These are phyloP conservation scores for Pristiophorus japonicus DNA, from an alignment of 2,113 vertebrate species.

Conservation along the genomic window DNA sequence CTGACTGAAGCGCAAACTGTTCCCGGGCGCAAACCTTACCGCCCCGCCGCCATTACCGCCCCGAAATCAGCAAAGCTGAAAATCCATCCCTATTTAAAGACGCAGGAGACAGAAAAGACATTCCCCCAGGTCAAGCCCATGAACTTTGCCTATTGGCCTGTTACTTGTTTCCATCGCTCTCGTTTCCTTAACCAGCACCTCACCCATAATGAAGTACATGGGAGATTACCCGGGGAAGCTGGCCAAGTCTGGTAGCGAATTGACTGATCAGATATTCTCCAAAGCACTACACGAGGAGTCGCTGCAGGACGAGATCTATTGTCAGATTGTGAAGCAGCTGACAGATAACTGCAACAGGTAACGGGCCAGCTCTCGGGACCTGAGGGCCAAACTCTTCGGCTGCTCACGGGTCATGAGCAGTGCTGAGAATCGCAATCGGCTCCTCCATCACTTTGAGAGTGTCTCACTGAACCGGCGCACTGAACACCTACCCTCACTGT, in stretches of 20 bases:
- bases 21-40: too few species aligned
- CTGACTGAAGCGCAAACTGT: too few species aligned
- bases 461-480: neutral
- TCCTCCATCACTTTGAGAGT: neutral
- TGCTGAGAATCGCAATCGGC: neutral
- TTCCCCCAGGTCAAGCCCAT: neutral
- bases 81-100: too few species aligned
- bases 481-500: neutral
- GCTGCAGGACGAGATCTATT: conserved; percentile 84
- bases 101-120: too few species aligned
- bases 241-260: conserved; percentile 60
- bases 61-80: too few species aligned
- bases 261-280: conserved; percentile 86
- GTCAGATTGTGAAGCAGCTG: conserved; percentile 95
- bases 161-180: conserved; percentile 36
- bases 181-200: conserved; percentile 54
- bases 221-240: conserved; percentile 91
- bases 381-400: neutral
- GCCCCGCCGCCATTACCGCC: too few species aligned
- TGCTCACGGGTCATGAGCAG: neutral
- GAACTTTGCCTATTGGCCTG: neutral
- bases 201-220: conserved; percentile 93
- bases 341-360: conserved; percentile 82
- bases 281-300: conserved; percentile 61
- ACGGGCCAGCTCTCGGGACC: neutral